These are phyloP conservation scores for Monochamus alternatus DNA, from an alignment of 2,888 invertebrate species.

Conservation along the genomic window DNA sequence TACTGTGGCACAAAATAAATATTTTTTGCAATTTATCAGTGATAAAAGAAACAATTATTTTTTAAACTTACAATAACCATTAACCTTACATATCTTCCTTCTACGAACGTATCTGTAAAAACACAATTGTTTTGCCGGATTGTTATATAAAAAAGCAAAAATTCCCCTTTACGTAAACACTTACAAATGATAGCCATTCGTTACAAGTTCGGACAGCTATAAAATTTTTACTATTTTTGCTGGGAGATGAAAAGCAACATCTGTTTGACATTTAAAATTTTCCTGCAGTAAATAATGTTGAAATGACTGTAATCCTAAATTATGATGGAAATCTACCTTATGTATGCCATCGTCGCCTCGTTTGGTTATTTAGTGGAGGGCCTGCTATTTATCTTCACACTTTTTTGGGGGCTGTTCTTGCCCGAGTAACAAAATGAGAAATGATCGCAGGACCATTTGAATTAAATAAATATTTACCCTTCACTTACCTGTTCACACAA, in stretches of 20 bases:
- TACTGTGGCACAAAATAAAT: background rate
- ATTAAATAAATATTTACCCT: no score
- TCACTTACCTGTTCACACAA: no score
- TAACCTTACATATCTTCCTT: conserved; percentile 9
- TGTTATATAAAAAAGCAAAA: conserved; percentile 12
- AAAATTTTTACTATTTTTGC: conserved; percentile 31
- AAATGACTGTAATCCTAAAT: conserved; percentile 67
- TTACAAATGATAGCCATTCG: conserved; percentile 22
- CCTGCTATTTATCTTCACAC: conserved; percentile 22
- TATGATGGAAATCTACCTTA: conserved; percentile 60
- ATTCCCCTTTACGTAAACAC: conserved; percentile 6
- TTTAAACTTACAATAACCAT: conserved; percentile 1
- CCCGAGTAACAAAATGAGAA: background rate
- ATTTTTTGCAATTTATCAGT: conserved; percentile 13
- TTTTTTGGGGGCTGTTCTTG: background rate
- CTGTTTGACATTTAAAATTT: conserved; percentile 67
- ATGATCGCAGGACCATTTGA: background rate
- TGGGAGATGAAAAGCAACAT: conserved; percentile 54
- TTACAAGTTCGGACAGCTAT: conserved; percentile 23
- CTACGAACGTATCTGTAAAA: conserved; percentile 13
- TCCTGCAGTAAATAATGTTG: conserved; percentile 67
- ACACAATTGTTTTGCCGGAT: conserved; percentile 4
- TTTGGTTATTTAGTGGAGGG: conserved; percentile 27
- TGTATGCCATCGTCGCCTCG: conserved; percentile 14
- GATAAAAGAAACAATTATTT: conserved; percentile 12